phyloP scores from a whole-genome alignment of 2,113 vertebrate species.

The Donacobius atricapilla region DNA sequence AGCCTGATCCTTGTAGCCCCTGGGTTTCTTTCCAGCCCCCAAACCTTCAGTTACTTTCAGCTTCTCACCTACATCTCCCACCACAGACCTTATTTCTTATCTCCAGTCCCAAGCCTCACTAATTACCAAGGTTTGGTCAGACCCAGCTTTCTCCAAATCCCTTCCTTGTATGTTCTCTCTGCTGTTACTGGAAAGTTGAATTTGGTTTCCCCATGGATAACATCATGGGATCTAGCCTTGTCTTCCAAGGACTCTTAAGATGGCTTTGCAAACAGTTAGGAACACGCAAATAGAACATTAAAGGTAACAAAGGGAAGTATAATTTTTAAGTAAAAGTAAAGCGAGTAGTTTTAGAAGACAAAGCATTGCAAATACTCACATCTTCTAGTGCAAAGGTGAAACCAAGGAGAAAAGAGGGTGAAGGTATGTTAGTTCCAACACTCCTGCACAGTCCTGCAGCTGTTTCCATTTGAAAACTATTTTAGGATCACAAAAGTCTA shows the following conservation, averaged over 20 bases:
- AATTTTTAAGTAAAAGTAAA: background rate
- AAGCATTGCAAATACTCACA: background rate
- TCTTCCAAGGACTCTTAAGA: background rate
- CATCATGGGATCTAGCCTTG: background rate
- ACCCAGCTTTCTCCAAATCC: background rate
- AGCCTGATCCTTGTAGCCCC: background rate
- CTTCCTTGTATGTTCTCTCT: background rate
- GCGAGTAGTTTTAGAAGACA: background rate
- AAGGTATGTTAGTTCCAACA: background rate
- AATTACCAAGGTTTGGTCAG: background rate
- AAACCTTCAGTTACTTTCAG: background rate
- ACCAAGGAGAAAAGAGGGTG: background rate
- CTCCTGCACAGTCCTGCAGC: background rate
- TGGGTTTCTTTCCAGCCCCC: background rate
- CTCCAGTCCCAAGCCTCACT: background rate
- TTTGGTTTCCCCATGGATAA: background rate
- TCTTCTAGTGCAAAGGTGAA: background rate
- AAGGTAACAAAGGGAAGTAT: background rate
- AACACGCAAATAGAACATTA: background rate
- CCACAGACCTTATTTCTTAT: background rate
- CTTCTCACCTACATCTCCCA: background rate
- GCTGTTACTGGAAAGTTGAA: background rate
- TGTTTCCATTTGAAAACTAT: background rate
- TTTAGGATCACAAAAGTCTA: background rate
- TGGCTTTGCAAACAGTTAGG: background rate